Conservation (phyloP, 2,113 vertebrate genomes). For the Opisthocomus hoazin region DNA sequence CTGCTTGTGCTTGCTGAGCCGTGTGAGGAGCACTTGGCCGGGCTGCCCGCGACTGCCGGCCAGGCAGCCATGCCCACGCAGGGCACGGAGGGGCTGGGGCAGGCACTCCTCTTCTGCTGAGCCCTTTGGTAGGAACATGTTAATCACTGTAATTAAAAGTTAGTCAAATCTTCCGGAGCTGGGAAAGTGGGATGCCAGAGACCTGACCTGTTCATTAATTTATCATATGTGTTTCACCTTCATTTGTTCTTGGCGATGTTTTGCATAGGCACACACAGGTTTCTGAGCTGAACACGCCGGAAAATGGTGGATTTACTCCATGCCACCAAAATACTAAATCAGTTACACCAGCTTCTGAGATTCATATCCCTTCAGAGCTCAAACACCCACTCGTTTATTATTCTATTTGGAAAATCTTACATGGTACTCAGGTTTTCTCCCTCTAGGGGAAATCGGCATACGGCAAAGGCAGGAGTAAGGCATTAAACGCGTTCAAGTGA, state of each 20-base stretch:
- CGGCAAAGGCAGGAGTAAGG: neutral
- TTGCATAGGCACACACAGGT: neutral
- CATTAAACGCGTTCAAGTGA: neutral
- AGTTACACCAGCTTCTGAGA: neutral
- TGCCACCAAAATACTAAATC: neutral
- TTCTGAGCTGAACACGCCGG: neutral
- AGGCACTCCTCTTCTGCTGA: neutral
- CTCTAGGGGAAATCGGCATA: neutral
- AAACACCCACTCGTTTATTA: conserved; percentile 13
- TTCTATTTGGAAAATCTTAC: conserved; percentile 24
- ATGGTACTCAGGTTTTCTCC: neutral
- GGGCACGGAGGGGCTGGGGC: neutral
- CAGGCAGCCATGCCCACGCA: accelerated
- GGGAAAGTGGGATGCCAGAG: neutral
- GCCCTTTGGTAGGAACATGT: neutral
- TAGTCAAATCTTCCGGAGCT: neutral
- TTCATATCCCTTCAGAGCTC: neutral
- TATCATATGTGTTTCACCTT: neutral
- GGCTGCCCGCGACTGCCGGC: too few relatives aligned
- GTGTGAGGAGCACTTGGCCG: accelerated
- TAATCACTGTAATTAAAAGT: neutral
- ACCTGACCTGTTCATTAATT: neutral
- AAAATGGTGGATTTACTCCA: neutral
- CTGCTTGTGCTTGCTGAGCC: neutral
- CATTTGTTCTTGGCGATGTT: neutral